Evolutionary conservation across 2,888 invertebrate genomes (phyloP).

Genomic region (Congeria kusceri): DNA sequence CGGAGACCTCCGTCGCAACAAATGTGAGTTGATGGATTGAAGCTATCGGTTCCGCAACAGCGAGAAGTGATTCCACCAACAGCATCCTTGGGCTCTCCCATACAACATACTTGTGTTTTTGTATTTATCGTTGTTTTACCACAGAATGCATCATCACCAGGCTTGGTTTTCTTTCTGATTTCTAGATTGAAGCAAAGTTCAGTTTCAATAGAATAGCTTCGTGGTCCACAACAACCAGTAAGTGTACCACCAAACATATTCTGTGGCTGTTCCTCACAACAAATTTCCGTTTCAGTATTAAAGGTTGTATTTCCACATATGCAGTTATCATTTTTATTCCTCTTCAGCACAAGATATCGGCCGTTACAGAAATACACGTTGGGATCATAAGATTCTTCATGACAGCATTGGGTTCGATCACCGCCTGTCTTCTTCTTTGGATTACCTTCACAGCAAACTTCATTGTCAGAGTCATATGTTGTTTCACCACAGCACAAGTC

Average conservation of each 20-base stretch:
- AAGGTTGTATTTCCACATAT: slow-evolving; percentile 43
- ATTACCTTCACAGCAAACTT: slow-evolving; percentile 49
- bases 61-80: slow-evolving; percentile 36
- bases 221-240: slow-evolving; percentile 47
- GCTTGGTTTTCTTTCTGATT: slow-evolving; percentile 36
- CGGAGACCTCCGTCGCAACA: slow-evolving; percentile 51
- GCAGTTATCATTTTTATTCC: slow-evolving; percentile 52
- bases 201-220: slow-evolving; percentile 28
- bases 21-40: slow-evolving; percentile 34
- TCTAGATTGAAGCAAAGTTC: slow-evolving; percentile 51
- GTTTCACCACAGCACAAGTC: slow-evolving; percentile 50
- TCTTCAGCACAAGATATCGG: slow-evolving; percentile 23
- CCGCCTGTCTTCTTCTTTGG: slow-evolving; percentile 36
- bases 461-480: slow-evolving; percentile 33
- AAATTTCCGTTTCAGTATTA: slow-evolving; percentile 55
- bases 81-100: slow-evolving; percentile 30
- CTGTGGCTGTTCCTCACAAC: slow-evolving; percentile 41
- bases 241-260: slow-evolving; percentile 29
- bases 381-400: slow-evolving; percentile 38
- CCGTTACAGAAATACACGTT: slow-evolving; percentile 33
- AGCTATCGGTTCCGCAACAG: slow-evolving; percentile 41
- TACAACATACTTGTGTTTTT: slow-evolving; percentile 45
- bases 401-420: slow-evolving; percentile 48
- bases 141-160: slow-evolving; percentile 51
- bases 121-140: slow-evolving; percentile 49